Evolutionary conservation across 2,888 invertebrate species (phyloP), one percentile per base, ranked within the genome.

Genomic region (Eudasyphora cyanicolor): DNA sequence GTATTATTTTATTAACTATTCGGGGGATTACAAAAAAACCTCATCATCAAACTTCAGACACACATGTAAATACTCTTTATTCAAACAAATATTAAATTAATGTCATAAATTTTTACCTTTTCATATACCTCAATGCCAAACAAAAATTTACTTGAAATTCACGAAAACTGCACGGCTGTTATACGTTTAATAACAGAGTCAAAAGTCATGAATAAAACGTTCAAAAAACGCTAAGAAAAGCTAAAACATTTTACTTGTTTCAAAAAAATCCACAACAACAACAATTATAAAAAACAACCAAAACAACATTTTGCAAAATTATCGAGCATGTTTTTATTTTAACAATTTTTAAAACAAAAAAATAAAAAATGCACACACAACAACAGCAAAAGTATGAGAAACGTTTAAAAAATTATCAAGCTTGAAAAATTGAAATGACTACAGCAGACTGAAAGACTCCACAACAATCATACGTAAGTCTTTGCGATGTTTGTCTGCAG

Each of bases 371-470:
- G n/a, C 10, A 35, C 1, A 24, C 12, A 42, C 64, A 69, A 64
- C 24, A 70, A 64, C 57, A 62, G 19, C 49, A 5, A 14, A 62
- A 38, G 14, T 29, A 35, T 54, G 54, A 45, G n/a, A n/a, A n/a
- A 71, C 54, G 32, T 32, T 10, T n/a, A 79, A 76, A 81, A 76
- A 69, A 75, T 42, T 29, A 42, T 7, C 54, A 54, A 5, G 57
- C n/a, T 60, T 42, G n/a, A 35, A 35, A 51, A 24, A 57, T 29
- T 64, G 69, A 88, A 89, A 87, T 85, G 89, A 88, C 87, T 88
- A 86, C 42, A 73, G 88, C 87, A 89, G 84, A 84, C 79, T 70
- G 60, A 76, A 51, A 79, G 84, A 76, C 81, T 82, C 81, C 82
- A 79, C 38, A 75, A 75, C 24, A 71, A 70, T 51, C 27, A 71